Percentiles rank a stretch among this genome's conserved stretches.
Conservation (phyloP, 2,797 vertebrate species). For the Anabas testudineus region DNA sequence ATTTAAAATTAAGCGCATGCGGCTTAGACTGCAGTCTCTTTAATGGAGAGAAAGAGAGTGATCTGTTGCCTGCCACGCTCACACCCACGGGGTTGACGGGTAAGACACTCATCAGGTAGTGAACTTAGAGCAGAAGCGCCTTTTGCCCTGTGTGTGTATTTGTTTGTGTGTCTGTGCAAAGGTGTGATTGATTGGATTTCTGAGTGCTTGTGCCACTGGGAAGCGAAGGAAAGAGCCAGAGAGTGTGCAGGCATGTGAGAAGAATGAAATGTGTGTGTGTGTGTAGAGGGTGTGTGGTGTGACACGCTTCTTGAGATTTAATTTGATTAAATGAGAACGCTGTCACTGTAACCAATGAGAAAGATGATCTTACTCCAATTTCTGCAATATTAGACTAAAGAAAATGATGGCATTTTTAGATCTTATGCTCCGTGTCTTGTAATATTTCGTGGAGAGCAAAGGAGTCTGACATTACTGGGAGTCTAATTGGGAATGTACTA, state of each 20-base stretch:
- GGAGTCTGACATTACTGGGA: constrained; percentile 41
- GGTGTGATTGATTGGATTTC: constrained; percentile 76
- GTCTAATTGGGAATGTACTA: constrained; percentile 62
- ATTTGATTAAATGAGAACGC: constrained; percentile 79
- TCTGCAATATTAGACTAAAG: constrained; percentile 70
- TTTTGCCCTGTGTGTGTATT: constrained; percentile 44
- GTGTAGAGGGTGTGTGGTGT: constrained; percentile 21
- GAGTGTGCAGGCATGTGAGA: constrained; percentile 56
- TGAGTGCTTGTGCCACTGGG: constrained; percentile 73
- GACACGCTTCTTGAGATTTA: constrained; percentile 70
- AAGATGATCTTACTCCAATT: constrained; percentile 67
- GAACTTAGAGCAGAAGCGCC: constrained; percentile 54
- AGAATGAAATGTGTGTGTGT: constrained; percentile 50
- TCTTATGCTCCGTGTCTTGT: constrained; percentile 45
- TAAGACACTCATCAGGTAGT: constrained; percentile 54
- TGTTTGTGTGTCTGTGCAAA: constrained; percentile 40
- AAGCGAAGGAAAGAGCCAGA: constrained; percentile 51
- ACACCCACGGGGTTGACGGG: constrained; percentile 32
- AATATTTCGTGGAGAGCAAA: constrained; percentile 40
- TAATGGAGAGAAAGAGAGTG: constrained; percentile 51
- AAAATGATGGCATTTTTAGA: constrained; percentile 64
- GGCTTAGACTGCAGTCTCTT: constrained; percentile 39
- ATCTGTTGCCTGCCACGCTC: constrained; percentile 23
- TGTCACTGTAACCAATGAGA: constrained; percentile 73
- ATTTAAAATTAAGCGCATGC: constrained; percentile 64